Percentiles rank a stretch among this genome's conserved stretches.
Conservation (phyloP, 53 echinoderm and acorn worm genomes). For the Astropecten irregularis region DNA sequence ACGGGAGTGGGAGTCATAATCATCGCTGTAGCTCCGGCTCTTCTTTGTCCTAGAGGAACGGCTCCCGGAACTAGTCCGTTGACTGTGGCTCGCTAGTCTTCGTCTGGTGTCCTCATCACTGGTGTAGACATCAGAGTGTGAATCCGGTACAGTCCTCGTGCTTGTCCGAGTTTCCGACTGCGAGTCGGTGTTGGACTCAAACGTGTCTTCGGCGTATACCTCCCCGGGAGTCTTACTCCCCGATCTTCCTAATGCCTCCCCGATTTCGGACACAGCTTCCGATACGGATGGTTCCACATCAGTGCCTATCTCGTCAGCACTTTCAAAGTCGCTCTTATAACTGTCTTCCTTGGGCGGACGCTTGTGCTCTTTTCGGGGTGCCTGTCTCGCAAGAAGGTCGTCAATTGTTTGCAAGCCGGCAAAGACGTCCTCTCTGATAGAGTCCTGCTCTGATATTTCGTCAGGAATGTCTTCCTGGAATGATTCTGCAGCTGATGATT, state of each 20-base stretch:
- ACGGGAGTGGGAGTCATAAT: slow-evolving; percentile 56
- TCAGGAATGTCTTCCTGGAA: neutral
- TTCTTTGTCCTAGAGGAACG: neutral
- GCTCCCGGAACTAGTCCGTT: slow-evolving; percentile 1
- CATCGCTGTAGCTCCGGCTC: slow-evolving; percentile 57
- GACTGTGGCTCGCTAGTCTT: neutral
- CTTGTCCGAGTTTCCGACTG: slow-evolving; percentile 10
- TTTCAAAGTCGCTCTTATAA: slow-evolving; percentile 63
- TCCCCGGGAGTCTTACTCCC: slow-evolving; percentile 19
- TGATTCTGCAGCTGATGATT: neutral
- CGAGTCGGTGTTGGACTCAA: slow-evolving; percentile 11
- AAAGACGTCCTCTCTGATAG: slow-evolving; percentile 25
- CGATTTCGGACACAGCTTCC: slow-evolving; percentile 4
- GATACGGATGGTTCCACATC: slow-evolving; percentile 24
- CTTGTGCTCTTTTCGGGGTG: neutral
- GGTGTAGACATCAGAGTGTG: slow-evolving; percentile 19
- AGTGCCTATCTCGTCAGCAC: slow-evolving; percentile 47
- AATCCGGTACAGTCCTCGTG: slow-evolving; percentile 58
- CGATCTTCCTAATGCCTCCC: slow-evolving; percentile 6
- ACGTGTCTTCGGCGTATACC: slow-evolving; percentile 37
- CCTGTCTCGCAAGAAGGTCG: slow-evolving; percentile 46
- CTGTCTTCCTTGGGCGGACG: neutral
- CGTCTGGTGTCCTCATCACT: slow-evolving; percentile 20
- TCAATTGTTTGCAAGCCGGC: slow-evolving; percentile 75
- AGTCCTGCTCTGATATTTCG: slow-evolving; percentile 23